Conservation (phyloP, 2,797 vertebrate genomes). For the Lepus townsendii region DNA sequence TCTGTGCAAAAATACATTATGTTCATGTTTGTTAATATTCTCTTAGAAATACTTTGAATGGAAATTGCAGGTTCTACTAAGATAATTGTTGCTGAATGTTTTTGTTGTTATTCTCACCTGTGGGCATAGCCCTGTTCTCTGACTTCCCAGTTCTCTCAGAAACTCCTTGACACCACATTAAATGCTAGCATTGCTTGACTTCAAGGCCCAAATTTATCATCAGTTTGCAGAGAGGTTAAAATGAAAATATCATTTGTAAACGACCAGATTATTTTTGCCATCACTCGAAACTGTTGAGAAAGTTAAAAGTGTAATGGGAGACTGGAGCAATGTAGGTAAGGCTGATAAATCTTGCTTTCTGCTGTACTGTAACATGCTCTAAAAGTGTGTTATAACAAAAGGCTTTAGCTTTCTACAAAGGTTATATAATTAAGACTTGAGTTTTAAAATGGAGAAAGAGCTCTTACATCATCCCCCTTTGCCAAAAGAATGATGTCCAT, state of each 20-base stretch:
- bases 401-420: slow-evolving; percentile 64
- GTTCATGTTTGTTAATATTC: slow-evolving; percentile 60
- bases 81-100: slow-evolving; percentile 32
- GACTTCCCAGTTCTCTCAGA: slow-evolving; percentile 33
- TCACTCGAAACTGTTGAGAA: slow-evolving; percentile 6
- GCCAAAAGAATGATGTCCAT: slow-evolving; percentile 53
- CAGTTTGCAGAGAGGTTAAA: slow-evolving; percentile 35
- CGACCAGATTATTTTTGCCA: slow-evolving; percentile 20
- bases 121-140: slow-evolving; percentile 53
- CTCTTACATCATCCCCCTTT: slow-evolving; percentile 57
- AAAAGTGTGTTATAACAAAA: slow-evolving; percentile 51
- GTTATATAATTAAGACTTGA: slow-evolving; percentile 61
- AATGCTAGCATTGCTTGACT: slow-evolving; percentile 48
- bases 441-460: slow-evolving; percentile 59
- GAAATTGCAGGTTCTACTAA: slow-evolving; percentile 59
- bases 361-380: neutral
- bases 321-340: neutral
- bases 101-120: slow-evolving; percentile 60
- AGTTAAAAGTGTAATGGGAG: slow-evolving; percentile 28
- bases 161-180: slow-evolving; percentile 42
- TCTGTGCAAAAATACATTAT: slow-evolving; percentile 59
- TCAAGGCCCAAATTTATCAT: slow-evolving; percentile 28
- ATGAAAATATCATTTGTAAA: slow-evolving; percentile 54
- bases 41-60: slow-evolving; percentile 65
- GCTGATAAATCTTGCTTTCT: neutral